Conservation (phyloP, 2,888 invertebrate genomes). For the Nebria salina region DNA sequence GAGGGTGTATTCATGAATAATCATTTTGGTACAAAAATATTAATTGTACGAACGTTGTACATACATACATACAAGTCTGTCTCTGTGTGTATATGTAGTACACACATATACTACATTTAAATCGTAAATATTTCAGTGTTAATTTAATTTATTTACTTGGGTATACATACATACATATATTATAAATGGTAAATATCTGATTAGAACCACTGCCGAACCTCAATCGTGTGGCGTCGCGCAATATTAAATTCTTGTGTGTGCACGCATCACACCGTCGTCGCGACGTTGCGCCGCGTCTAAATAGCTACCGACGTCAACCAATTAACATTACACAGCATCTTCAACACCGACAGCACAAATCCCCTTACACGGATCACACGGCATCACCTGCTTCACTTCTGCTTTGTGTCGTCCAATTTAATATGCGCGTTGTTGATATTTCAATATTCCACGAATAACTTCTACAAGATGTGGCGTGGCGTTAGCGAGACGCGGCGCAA, state of each 20-base stretch:
- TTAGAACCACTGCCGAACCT: background rate
- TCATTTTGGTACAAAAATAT: background rate
- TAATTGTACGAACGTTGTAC: background rate
- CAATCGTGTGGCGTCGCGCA: background rate
- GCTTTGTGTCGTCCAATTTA: background rate
- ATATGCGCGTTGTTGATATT: background rate
- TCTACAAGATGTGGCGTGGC: background rate
- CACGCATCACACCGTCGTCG: background rate
- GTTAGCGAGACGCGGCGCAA: no score
- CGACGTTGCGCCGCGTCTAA: background rate
- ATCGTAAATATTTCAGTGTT: no score
- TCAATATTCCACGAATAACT: background rate
- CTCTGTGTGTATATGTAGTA: no score
- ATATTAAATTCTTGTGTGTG: background rate
- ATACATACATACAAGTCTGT: no score
- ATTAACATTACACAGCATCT: background rate
- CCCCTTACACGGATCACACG: background rate
- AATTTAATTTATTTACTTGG: no score
- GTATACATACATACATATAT: no score
- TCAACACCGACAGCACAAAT: background rate
- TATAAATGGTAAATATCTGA: no score
- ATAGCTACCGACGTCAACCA: background rate
- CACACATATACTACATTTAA: no score
- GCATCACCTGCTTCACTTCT: background rate
- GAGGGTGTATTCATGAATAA: background rate